These are phyloP conservation scores for Heliconius ismenius DNA, from an alignment of 2,888 invertebrate species.

Conservation along the genomic window DNA sequence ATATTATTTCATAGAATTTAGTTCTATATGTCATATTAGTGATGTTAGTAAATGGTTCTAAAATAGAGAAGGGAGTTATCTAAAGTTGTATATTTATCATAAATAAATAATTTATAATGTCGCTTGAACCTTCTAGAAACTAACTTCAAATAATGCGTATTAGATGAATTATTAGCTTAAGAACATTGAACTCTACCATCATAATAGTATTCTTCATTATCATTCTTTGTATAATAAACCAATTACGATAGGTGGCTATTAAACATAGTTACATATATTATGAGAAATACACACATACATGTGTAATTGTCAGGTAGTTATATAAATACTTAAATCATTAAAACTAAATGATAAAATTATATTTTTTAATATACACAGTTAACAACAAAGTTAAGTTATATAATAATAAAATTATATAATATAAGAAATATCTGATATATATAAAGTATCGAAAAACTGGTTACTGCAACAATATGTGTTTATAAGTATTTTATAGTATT, in stretches of 20 bases:
- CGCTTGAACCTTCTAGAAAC: neutral
- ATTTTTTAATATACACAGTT: no score
- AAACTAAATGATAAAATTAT: no score
- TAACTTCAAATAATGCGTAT: slow-evolving; percentile 17
- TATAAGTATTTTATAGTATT: neutral
- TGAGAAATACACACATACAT: neutral
- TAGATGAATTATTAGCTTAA: slow-evolving; percentile 12
- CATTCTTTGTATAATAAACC: slow-evolving; percentile 4
- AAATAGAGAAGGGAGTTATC: neutral
- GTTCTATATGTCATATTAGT: neutral
- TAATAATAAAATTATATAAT: no score
- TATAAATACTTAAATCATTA: no score
- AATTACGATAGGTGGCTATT: neutral
- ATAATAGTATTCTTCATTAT: slow-evolving; percentile 24
- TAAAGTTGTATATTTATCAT: neutral
- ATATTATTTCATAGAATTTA: neutral
- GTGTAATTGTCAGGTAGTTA: neutral
- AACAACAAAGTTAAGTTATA: no score
- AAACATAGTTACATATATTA: neutral
- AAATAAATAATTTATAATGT: slow-evolving; percentile 3
- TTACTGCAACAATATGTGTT: neutral
- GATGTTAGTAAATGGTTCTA: neutral
- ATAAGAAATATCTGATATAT: no score
- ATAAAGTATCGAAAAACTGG: neutral
- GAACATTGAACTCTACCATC: slow-evolving; percentile 33